Percentiles rank a stretch among this genome's conserved stretches.
phyloP scores from a whole-genome alignment of 2,888 invertebrate species.

The Cryptosula pallasiana region DNA sequence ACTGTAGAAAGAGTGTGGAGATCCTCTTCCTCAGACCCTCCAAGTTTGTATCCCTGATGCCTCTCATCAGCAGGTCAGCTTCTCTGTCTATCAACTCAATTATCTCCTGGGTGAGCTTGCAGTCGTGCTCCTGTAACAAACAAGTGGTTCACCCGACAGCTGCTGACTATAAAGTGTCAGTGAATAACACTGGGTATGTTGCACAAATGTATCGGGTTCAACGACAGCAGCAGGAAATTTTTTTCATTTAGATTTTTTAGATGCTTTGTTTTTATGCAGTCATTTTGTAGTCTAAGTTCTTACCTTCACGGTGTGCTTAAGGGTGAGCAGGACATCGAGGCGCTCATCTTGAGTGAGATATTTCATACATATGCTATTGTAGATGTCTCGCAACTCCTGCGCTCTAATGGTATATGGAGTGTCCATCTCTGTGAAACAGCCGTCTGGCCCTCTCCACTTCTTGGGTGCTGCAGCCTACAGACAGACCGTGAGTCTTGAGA shows the following conservation, averaged over 20 bases:
- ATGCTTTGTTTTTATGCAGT: too few species aligned
- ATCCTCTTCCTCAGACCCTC: constrained; percentile 66
- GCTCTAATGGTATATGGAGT: constrained; percentile 75
- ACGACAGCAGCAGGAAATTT: too few species aligned
- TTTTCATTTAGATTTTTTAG: too few species aligned
- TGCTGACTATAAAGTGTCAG: too few species aligned
- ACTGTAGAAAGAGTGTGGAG: constrained; percentile 57
- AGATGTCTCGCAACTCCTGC: constrained; percentile 68
- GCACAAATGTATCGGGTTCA: too few species aligned
- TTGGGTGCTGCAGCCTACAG: constrained; percentile 59
- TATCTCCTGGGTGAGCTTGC: constrained; percentile 56
- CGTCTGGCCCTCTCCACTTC: constrained; percentile 70
- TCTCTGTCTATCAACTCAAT: constrained; percentile 67
- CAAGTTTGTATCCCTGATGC: constrained; percentile 61
- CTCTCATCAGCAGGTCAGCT: constrained; percentile 64
- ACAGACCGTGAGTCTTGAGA: too few species aligned
- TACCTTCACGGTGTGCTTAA: constrained; percentile 64
- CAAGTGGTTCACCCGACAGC: too few species aligned
- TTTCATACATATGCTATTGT: constrained; percentile 62
- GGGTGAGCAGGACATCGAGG: constrained; percentile 65
- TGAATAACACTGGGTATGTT: too few species aligned
- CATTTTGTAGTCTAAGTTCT: too few species aligned
- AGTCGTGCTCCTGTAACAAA: constrained; percentile 51
- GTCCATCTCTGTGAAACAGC: constrained; percentile 68
- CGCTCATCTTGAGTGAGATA: constrained; percentile 63